phyloP scores from a whole-genome alignment of 2,888 invertebrate genomes.

The Ichneumoninae sp. region DNA sequence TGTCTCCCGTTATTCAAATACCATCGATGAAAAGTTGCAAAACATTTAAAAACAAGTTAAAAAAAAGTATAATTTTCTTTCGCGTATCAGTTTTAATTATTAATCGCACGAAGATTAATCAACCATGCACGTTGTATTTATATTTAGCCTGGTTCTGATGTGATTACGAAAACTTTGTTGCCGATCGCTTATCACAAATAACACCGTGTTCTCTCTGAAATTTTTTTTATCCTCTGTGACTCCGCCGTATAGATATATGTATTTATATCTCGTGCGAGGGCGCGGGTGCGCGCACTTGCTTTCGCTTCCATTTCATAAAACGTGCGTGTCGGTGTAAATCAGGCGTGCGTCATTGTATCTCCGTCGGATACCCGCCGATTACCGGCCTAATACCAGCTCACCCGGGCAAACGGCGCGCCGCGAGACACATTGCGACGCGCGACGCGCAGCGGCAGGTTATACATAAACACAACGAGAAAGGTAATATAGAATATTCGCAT shows the following conservation, averaged over 20 bases:
- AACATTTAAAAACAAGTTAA: neutral
- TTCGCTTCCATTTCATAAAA: slow-evolving; percentile 61
- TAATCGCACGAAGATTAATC: slow-evolving; percentile 27
- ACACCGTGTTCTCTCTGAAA: slow-evolving; percentile 25
- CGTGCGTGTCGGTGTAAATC: slow-evolving; percentile 62
- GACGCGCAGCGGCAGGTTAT: slow-evolving; percentile 33
- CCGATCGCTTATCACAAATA: slow-evolving; percentile 46
- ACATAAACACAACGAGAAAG: slow-evolving; percentile 51
- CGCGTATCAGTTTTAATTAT: neutral
- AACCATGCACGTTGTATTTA: slow-evolving; percentile 20
- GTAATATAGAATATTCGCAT: slow-evolving; percentile 52
- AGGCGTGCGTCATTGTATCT: slow-evolving; percentile 45
- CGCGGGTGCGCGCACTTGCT: slow-evolving; percentile 59
- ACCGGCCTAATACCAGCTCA: too few relatives aligned
- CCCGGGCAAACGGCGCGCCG: slow-evolving; percentile 7
- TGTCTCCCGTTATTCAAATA: neutral
- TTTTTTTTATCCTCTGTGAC: neutral
- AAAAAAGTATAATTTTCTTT: neutral
- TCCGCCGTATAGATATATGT: neutral
- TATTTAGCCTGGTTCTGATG: neutral
- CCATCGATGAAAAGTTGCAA: neutral
- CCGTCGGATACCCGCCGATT: neutral
- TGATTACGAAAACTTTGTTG: slow-evolving; percentile 58
- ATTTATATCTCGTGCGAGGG: slow-evolving; percentile 39
- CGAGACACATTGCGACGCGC: slow-evolving; percentile 32